Evolutionary conservation across 2,888 invertebrate species (phyloP).

Genomic region (Eilema griseolum): DNA sequence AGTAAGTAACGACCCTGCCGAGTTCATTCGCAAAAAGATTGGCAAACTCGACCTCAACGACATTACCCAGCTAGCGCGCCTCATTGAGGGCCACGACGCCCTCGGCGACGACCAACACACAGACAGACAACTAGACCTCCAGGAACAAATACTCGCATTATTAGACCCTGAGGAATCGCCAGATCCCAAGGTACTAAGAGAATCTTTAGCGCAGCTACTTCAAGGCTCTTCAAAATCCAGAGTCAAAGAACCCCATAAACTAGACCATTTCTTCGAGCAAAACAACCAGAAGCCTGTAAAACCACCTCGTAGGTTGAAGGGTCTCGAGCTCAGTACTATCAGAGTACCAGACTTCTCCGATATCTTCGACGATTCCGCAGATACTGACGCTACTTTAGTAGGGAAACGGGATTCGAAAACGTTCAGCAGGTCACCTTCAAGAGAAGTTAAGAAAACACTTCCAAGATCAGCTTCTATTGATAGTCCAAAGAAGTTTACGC

Average conservation of each 20-base stretch:
- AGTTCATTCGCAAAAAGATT: slow-evolving; percentile 76
- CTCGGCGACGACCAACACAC: slow-evolving; percentile 48
- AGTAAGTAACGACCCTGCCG: slow-evolving; percentile 81
- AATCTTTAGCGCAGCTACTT: slow-evolving; percentile 70
- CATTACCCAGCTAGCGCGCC: slow-evolving; percentile 74
- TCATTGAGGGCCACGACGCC: slow-evolving; percentile 76
- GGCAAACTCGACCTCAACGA: slow-evolving; percentile 78
- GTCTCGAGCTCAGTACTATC: slow-evolving; percentile 64
- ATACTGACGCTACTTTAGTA: slow-evolving; percentile 69
- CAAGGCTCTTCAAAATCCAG: slow-evolving; percentile 66
- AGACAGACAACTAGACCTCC: slow-evolving; percentile 72
- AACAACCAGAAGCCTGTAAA: slow-evolving; percentile 59
- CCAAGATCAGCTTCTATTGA: slow-evolving; percentile 50
- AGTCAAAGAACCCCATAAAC: slow-evolving; percentile 56
- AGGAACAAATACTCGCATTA: slow-evolving; percentile 75
- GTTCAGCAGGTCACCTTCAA: slow-evolving; percentile 43
- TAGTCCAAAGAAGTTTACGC: slow-evolving; percentile 45
- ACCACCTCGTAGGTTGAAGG: slow-evolving; percentile 71
- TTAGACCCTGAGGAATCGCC: slow-evolving; percentile 76
- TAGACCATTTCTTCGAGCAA: slow-evolving; percentile 66
- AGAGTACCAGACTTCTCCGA: slow-evolving; percentile 61
- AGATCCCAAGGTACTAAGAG: slow-evolving; percentile 66
- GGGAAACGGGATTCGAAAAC: slow-evolving; percentile 48
- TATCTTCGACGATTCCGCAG: slow-evolving; percentile 65
- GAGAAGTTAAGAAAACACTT: slow-evolving; percentile 47